phyloP scores from a whole-genome alignment of 2,113 vertebrate genomes.

The Xerus inauris region DNA sequence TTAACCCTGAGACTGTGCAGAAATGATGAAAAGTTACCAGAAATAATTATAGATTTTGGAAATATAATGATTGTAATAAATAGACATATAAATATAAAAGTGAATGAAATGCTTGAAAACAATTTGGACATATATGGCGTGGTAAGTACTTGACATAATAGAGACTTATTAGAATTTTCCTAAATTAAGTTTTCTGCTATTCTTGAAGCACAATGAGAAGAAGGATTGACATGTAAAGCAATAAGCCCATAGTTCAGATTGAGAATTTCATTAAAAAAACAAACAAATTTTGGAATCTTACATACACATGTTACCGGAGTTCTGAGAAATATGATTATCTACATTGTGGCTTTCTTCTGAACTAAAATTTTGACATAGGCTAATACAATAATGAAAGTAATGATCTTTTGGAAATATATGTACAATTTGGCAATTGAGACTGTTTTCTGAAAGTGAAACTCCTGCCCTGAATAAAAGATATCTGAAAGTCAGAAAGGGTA shows the following conservation, averaged over 20 bases:
- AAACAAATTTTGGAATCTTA: background rate
- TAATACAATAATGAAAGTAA: background rate
- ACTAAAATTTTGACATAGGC: background rate
- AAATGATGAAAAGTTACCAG: background rate
- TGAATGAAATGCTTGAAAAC: background rate
- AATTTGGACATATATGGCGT: background rate
- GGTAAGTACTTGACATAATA: background rate
- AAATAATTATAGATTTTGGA: background rate
- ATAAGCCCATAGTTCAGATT: background rate
- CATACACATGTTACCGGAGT: background rate
- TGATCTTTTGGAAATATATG: background rate
- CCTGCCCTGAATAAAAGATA: background rate
- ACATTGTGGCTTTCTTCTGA: background rate
- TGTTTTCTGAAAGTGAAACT: background rate
- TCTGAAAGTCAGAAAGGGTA: background rate
- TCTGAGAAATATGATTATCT: background rate
- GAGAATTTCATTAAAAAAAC: background rate
- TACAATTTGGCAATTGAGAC: background rate
- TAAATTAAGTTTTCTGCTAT: background rate
- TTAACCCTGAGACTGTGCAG: background rate
- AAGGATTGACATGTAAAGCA: background rate
- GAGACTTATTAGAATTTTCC: background rate
- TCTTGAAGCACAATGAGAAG: background rate
- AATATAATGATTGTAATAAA: background rate
- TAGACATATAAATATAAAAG: background rate